These are phyloP conservation scores for Chaenogobius annularis DNA, from an alignment of 2,113 vertebrate genomes.

Conservation along the genomic window DNA sequence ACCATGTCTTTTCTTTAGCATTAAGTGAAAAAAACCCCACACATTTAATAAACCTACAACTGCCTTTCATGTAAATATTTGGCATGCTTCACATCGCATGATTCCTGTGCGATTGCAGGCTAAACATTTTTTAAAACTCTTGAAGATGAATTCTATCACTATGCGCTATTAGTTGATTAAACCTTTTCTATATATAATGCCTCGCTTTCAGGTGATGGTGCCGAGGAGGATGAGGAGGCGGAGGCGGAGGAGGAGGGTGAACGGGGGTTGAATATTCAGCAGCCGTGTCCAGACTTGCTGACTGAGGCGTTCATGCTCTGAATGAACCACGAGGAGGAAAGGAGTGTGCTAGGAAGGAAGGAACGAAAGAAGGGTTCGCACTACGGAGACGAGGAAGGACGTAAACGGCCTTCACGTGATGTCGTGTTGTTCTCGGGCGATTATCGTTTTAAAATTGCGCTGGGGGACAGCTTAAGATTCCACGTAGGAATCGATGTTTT, in stretches of 20 bases:
- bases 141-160: neutral
- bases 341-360: conserved; percentile 23
- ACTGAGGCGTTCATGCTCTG: conserved; percentile 71
- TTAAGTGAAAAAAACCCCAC: no score
- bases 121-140: neutral
- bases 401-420: neutral
- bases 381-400: conserved; percentile 17
- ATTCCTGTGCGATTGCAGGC: neutral
- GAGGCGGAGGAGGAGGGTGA: conserved; percentile 8
- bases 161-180: neutral
- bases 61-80: no score
- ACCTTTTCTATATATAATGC: neutral
- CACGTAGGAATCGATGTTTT: no score
- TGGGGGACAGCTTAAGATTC: neutral
- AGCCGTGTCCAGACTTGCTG: conserved; percentile 75
- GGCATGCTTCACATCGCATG: neutral
- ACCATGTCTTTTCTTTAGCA: no score
- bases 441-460: neutral
- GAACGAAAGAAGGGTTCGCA: conserved; percentile 21
- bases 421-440: neutral
- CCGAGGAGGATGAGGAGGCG: neutral
- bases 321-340: conserved; percentile 59
- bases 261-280: conserved; percentile 70
- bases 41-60: no score
- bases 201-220: conserved; percentile 32